phyloP scores from a whole-genome alignment of 2,797 vertebrate genomes.

The Novumbra hubbsi region DNA sequence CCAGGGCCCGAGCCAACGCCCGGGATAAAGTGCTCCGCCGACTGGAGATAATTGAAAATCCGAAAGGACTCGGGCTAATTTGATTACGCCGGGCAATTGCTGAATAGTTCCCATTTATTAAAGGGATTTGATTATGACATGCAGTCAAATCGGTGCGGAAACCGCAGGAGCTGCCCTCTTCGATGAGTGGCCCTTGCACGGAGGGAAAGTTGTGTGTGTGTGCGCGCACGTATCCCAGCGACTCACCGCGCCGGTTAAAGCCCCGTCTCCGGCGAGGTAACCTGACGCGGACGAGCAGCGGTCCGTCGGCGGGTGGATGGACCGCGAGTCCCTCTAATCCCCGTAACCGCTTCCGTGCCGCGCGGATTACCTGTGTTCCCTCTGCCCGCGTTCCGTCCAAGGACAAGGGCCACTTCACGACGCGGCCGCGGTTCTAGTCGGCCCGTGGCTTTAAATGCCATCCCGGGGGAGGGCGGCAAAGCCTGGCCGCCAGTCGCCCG shows the following conservation, averaged over 20 bases:
- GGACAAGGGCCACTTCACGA: background rate
- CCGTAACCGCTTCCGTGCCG: background rate
- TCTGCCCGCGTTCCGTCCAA: background rate
- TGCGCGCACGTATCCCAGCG: background rate
- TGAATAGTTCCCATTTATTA: constrained; percentile 89
- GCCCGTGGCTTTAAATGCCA: constrained; percentile 54
- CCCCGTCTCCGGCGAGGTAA: no score
- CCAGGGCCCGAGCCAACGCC: constrained; percentile 55
- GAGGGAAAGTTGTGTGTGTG: background rate
- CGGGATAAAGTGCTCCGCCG: constrained; percentile 76
- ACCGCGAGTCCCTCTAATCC: background rate
- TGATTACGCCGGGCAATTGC: constrained; percentile 83
- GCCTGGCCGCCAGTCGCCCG: constrained; percentile 47
- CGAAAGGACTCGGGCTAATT: constrained; percentile 92
- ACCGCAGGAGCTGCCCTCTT: constrained; percentile 71
- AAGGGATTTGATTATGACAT: constrained; percentile 90
- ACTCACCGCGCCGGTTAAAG: background rate
- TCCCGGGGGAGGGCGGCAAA: constrained; percentile 44
- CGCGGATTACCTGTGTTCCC: background rate
- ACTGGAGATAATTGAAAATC: constrained; percentile 91
- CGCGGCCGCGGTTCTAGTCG: no score
- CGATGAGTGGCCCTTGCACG: constrained; percentile 51
- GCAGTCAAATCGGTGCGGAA: constrained; percentile 80
- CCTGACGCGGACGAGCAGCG: no score
- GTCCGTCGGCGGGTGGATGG: background rate